Evolutionary conservation across 2,113 vertebrate species (phyloP).

Genomic region (Dinomys branickii): DNA sequence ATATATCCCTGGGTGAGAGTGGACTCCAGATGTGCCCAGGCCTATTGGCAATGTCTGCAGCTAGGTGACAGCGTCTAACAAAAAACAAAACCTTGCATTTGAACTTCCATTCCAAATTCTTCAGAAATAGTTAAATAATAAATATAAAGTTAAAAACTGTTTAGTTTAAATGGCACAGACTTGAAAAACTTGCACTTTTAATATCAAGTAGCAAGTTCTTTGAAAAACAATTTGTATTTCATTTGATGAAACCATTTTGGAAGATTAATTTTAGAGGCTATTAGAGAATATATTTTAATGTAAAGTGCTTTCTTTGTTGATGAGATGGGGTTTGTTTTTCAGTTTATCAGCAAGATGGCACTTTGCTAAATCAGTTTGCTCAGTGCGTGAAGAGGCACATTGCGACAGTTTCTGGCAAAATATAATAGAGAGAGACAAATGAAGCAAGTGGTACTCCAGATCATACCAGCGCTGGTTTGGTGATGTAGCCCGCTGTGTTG

Average conservation of each 20-base stretch:
- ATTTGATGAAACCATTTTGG: constrained; percentile 33
- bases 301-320: constrained; percentile 51
- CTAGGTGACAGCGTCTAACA: background rate
- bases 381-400: background rate
- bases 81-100: background rate
- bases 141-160: background rate
- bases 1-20: background rate
- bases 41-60: background rate
- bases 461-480: background rate
- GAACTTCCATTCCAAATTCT: background rate
- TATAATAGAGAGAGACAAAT: constrained; percentile 62
- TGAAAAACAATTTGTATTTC: constrained; percentile 45
- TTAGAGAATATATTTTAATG: constrained; percentile 35
- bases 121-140: background rate
- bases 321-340: constrained; percentile 58
- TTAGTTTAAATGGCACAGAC: background rate
- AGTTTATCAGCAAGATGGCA: constrained; percentile 60
- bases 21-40: too few species aligned
- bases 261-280: constrained; percentile 53
- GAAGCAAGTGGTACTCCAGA: constrained; percentile 38
- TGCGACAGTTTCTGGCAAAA: constrained; percentile 57
- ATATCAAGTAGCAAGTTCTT: background rate
- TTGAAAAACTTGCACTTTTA: background rate
- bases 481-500: background rate
- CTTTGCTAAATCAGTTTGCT: constrained; percentile 44